phyloP scores from a whole-genome alignment of 2,113 vertebrate species.

The Oryzias woworae region DNA sequence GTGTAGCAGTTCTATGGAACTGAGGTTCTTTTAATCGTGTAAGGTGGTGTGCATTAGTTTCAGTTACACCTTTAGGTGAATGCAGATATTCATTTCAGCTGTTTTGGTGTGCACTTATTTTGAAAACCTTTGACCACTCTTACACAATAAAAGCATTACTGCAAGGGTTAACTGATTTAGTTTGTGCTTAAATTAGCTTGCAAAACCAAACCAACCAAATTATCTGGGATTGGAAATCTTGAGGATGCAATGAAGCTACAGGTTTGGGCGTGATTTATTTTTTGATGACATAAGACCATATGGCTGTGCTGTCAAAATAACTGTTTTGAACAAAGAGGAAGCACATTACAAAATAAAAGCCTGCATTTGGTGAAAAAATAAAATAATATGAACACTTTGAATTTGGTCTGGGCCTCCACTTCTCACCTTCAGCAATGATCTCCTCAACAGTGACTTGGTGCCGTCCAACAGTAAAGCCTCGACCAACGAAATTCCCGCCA shows the following conservation, averaged over 20 bases:
- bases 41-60: background rate
- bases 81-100: background rate
- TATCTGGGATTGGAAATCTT: no score
- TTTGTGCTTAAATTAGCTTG: no score
- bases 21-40: background rate
- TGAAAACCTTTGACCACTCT: background rate
- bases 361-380: background rate
- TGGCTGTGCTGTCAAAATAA: slow-evolving; percentile 20
- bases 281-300: slow-evolving; percentile 18
- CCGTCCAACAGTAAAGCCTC: slow-evolving; percentile 89
- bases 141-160: background rate
- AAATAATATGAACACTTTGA: slow-evolving; percentile 7
- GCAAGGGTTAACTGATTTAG: no score
- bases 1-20: background rate
- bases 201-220: no score
- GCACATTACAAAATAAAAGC: background rate
- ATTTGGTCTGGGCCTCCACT: background rate
- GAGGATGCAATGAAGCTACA: no score
- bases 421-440: slow-evolving; percentile 94
- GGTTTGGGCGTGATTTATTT: no score
- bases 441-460: slow-evolving; percentile 97
- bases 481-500: slow-evolving; percentile 91
- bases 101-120: background rate
- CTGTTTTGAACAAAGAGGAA: background rate
- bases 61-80: background rate